Base-by-base conservation (phyloP, 2,113 vertebrate genomes). In the Leptobrachium leishanense region DNA sequence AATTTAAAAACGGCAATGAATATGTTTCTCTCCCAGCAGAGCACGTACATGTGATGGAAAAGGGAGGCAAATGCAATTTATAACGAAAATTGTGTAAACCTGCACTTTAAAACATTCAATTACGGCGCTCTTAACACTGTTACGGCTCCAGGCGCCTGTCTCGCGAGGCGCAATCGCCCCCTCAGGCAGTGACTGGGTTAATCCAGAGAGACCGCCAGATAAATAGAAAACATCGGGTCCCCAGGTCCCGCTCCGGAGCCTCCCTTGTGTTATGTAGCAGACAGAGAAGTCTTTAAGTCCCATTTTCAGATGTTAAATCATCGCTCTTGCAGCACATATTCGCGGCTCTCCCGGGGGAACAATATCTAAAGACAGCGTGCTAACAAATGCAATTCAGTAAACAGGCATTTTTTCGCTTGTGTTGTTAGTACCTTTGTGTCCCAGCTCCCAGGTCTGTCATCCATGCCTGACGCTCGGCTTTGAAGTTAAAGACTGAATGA, bases 281-380 rank as follows among this genome's bases (percentile, higher is more conserved):
- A 91, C 91, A 92, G 91, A 91, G 89, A 90, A 91, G 86, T 92
- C 92, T 92, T 89, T 91, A 92, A 92, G 92, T 88, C 88, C 89
- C 88, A 89, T 92, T 92, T 93, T 94, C 91, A 92, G 90, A 92
- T 90, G 92, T 92, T 93, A 93, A 92, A 93, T 92, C 93, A 91
- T 85, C 85, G 86, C 88, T 89, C 88, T 77, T 69, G 81, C 89
- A 82, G 87, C 88, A 88, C 90, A 88, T 86, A 90, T 87, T 86
- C 90, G 84, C 83, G 53, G 85, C 86, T 79, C 79, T 93, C 93
- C 92, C 92, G 82, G 82, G 91, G 92, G 93, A 93, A 85, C 89
- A 87, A 89, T 91, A 92, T 92, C 88, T 90, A 89, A 92, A 88
- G 89, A 90, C 85, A 89, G 89, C 87, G 87, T 87, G 90, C 94